phyloP scores from a whole-genome alignment of 2,797 vertebrate species.

The Enoplosus armatus region DNA sequence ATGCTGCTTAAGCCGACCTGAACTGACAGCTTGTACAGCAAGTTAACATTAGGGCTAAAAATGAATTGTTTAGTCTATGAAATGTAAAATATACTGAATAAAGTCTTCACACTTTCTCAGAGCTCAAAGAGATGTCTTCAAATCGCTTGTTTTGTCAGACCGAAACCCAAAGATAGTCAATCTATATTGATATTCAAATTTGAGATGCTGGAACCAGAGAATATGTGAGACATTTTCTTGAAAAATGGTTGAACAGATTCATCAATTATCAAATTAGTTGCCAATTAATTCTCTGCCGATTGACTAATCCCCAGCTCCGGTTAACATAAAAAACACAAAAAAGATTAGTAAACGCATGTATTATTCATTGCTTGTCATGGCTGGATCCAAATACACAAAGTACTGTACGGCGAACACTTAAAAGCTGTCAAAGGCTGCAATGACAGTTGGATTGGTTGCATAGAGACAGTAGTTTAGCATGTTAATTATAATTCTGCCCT shows the following conservation, averaged over 20 bases:
- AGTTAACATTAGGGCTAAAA: neutral
- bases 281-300: neutral
- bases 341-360: neutral
- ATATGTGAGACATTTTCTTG: neutral
- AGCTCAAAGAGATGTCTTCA: neutral
- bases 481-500: neutral
- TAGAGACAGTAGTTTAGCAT: neutral
- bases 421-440: neutral
- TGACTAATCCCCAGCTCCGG: neutral
- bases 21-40: constrained; percentile 4
- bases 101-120: neutral
- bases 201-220: neutral
- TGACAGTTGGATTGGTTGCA: neutral
- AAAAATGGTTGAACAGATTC: neutral
- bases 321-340: neutral
- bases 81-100: neutral
- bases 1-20: neutral
- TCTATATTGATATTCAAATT: neutral
- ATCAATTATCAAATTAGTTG: neutral
- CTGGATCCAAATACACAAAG: neutral
- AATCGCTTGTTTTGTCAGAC: neutral
- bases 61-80: neutral
- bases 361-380: neutral
- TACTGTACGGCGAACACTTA: neutral
- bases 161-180: neutral